Conservation (phyloP, 2,888 invertebrate species). For the Drosophila recens region DNA sequence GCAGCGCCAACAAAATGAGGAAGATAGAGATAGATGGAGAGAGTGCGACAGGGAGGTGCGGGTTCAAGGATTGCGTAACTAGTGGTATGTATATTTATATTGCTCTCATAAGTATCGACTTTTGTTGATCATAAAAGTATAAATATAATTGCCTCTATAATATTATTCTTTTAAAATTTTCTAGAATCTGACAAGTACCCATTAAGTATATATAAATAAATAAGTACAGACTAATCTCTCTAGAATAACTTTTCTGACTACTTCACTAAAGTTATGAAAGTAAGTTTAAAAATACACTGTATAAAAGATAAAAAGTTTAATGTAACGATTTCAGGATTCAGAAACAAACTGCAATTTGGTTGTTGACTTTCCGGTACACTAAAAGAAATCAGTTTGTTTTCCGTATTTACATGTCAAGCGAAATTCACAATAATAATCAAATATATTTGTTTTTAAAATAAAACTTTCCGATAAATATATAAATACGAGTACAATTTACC, state of each 20-base stretch:
- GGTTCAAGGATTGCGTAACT: constrained; percentile 7
- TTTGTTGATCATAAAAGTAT: constrained; percentile 43
- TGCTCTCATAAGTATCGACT: constrained; percentile 36
- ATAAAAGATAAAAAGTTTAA: neutral
- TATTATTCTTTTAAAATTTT: neutral
- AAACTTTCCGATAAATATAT: neutral
- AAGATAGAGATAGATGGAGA: neutral
- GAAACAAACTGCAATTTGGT: neutral
- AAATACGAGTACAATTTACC: neutral
- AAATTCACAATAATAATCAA: constrained; percentile 15
- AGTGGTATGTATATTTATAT: neutral
- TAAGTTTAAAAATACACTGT: neutral
- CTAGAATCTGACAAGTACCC: neutral
- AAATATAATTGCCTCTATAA: neutral
- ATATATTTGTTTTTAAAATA: constrained; percentile 23
- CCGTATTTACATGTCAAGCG: neutral
- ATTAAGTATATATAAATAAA: neutral
- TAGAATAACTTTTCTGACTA: too few relatives aligned
- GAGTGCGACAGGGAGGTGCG: neutral
- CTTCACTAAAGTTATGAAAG: neutral
- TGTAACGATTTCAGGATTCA: neutral
- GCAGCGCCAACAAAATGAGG: constrained; percentile 5
- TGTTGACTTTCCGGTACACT: constrained; percentile 4
- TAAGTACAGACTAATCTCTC: too few relatives aligned
- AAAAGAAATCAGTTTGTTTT: neutral